These are phyloP conservation scores for Drosophila biarmipes DNA, from an alignment of 1,140 invertebrate species.

Conservation along the genomic window DNA sequence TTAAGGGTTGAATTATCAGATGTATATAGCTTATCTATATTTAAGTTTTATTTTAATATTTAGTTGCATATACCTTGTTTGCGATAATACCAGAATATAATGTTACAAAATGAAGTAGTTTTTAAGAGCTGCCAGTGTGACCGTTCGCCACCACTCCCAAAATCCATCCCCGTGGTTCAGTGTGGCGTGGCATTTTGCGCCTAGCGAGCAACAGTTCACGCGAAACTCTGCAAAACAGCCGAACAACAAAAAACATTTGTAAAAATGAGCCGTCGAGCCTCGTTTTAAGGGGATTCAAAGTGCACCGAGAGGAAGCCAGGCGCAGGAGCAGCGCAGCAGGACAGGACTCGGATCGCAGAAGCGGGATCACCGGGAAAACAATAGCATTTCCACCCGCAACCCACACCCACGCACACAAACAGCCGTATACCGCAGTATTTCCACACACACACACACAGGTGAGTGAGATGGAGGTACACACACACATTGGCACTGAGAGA, in stretches of 20 bases:
- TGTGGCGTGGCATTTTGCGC: neutral
- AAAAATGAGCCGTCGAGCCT: conserved; percentile 53
- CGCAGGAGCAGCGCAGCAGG: conserved; percentile 6
- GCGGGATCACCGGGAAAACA: conserved; percentile 6
- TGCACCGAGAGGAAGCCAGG: conserved; percentile 33
- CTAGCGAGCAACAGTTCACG: conserved; percentile 7
- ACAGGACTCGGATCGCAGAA: conserved; percentile 9
- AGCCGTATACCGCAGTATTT: conserved; percentile 67
- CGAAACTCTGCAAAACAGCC: conserved; percentile 47
- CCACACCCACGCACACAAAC: conserved; percentile 29
- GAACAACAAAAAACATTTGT: conserved; percentile 73
- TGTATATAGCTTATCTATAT: no score
- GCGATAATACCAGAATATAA: no score
- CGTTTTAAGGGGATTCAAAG: conserved; percentile 42
- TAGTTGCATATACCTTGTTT: no score
- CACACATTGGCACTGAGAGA: conserved; percentile 14
- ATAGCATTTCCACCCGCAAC: conserved; percentile 30
- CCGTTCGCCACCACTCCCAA: neutral
- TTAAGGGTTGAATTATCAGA: no score
- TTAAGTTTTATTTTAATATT: no score
- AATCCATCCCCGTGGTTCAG: rapidly evolving
- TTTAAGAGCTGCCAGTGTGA: conserved; percentile 2
- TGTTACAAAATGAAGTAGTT: neutral
- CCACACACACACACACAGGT: conserved; percentile 63
- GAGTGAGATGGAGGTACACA: conserved; percentile 56